These are phyloP conservation scores for Nomada hirtipes DNA, from an alignment of 2,888 invertebrate genomes.

Conservation along the genomic window DNA sequence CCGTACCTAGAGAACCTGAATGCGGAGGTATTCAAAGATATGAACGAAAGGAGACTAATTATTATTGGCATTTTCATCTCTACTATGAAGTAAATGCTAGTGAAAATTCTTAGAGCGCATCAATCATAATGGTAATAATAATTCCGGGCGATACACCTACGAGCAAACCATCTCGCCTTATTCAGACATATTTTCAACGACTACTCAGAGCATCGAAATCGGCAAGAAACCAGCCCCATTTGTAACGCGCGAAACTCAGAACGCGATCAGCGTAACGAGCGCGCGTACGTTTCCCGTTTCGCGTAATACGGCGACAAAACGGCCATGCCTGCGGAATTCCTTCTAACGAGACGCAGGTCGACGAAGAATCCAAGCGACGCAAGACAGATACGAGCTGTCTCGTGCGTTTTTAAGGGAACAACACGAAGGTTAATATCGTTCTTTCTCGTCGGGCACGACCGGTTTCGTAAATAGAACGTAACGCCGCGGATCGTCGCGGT, in stretches of 20 bases:
- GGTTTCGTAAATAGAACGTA: constrained; percentile 53
- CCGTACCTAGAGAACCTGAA: too few relatives aligned
- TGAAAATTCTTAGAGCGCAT: too few relatives aligned
- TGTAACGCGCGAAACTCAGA: constrained; percentile 7
- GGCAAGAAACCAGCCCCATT: constrained; percentile 11
- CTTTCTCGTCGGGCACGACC: constrained; percentile 45
- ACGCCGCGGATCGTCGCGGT: constrained; percentile 22
- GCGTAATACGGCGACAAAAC: constrained; percentile 36
- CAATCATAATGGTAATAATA: too few relatives aligned
- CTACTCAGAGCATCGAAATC: neutral
- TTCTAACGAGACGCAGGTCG: constrained; percentile 33
- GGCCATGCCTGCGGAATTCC: constrained; percentile 23
- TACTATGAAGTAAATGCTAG: too few relatives aligned
- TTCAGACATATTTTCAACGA: neutral
- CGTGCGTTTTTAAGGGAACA: constrained; percentile 27
- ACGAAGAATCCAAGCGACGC: constrained; percentile 36
- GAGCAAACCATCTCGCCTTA: too few relatives aligned
- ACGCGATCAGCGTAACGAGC: constrained; percentile 22
- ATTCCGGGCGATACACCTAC: too few relatives aligned
- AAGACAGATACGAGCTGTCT: neutral
- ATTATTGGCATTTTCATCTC: too few relatives aligned
- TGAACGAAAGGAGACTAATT: too few relatives aligned
- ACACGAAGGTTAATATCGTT: constrained; percentile 55
- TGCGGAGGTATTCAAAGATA: too few relatives aligned
- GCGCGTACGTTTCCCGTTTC: constrained; percentile 9